Base-by-base conservation (phyloP, 1,140 invertebrate species). In the Trichonephila inaurata region DNA sequence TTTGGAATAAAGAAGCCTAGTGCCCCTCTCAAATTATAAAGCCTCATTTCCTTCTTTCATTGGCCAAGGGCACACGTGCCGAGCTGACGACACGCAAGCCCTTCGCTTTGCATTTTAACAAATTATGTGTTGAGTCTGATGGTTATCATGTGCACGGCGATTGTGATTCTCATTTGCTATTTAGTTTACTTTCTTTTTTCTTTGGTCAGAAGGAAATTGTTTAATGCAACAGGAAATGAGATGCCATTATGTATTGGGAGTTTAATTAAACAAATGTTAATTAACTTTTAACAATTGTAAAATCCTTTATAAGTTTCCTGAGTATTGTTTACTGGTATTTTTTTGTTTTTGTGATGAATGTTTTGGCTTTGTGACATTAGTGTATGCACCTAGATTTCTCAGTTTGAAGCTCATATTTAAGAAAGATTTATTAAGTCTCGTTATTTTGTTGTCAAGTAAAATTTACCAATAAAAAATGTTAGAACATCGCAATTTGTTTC, bases 31-130 rank as follows among this genome's bases (percentile, higher is more conserved):
- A 24, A 51, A 83, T 83, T 83, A 83, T 51, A 40, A 60, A 6
- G 40, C 58, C 82, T 83, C 82, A 83, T 83, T 83, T 83, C 82
- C 82, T 83, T 58, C 44, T 83, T 83, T 83, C 51, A 58, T 5
- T 24, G 82, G 82, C 51, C 82, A 83, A 83, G 82, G 82, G 82
- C 82, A 58, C 82, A 60, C 82, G 82, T 60, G 72, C 72, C 72
- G 28, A 33, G 72, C 28, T 28, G 21, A 8, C 24, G 82, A 83
- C 82, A 83, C 82, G 82, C 82, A 83, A 83, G 82, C 21, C 82
- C 10, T 77, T 33, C 33, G 33, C 72, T 77, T 77, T 40, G 24
- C 33, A 77, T 40, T 77, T 40, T 77, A 19, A 24, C 72, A 77
- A 77, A 77, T 77, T 77, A 77, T 69, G 66, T 69, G 66, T 69